Percentiles rank a stretch among this genome's conserved stretches.
Evolutionary conservation across 2,888 invertebrate genomes (phyloP).

Genomic region (Melanostoma mellinum): DNA sequence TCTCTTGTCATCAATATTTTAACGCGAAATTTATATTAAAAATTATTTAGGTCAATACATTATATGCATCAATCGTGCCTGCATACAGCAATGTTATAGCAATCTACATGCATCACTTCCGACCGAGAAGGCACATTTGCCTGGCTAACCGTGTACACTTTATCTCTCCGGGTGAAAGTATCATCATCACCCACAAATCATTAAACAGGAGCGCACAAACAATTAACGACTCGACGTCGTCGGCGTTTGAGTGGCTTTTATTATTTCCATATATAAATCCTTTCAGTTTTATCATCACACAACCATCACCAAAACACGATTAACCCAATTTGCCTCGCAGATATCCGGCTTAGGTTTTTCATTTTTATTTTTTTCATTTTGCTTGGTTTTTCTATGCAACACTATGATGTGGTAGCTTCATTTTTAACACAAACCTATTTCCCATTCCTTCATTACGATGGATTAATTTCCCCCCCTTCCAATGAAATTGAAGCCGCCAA

Average conservation of each 20-base stretch:
- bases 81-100: constrained; percentile 5
- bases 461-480: constrained; percentile 32
- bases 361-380: neutral
- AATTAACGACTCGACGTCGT: constrained; percentile 44
- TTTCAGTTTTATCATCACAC: constrained; percentile 65
- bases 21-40: constrained; percentile 36
- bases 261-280: constrained; percentile 49
- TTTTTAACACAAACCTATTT: constrained; percentile 57
- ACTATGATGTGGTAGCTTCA: constrained; percentile 31
- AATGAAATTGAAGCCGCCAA: constrained; percentile 42
- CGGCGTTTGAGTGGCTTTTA: constrained; percentile 23
- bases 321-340: constrained; percentile 55
- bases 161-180: constrained; percentile 41
- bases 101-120: constrained; percentile 25
- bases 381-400: neutral
- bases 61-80: constrained; percentile 31
- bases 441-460: constrained; percentile 49
- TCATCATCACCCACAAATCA: constrained; percentile 36
- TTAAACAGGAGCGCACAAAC: constrained; percentile 51
- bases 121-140: neutral
- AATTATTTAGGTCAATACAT: constrained; percentile 37
- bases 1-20: neutral
- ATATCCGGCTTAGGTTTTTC: neutral
- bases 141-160: neutral
- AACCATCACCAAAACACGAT: constrained; percentile 69